Evolutionary conservation across 2,113 vertebrate genomes (phyloP), one percentile per base, ranked within the genome.

Genomic region (Hemibagrus wyckioides): DNA sequence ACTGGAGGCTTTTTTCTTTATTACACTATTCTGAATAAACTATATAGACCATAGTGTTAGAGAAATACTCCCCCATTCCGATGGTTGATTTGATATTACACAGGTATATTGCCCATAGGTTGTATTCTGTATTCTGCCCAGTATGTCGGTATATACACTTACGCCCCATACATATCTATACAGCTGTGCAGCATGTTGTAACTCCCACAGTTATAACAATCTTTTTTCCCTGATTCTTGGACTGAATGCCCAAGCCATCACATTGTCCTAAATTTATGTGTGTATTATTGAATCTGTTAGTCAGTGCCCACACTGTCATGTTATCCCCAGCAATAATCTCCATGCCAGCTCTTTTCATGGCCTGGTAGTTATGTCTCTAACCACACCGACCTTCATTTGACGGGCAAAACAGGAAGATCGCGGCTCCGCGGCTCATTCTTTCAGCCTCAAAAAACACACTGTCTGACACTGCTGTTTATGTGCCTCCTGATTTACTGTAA

Each of bases 381-480:
- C 52, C 61, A 54, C 85, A 81, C 88, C 89, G 91, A 90, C 92
- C 92, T 92, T 88, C 90, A 92, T 93, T 94, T 93, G 94, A 63
- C 86, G 89, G 91, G 48, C 33, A 93, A 94, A 94, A 93, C 94
- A 94, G 94, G 95, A 95, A 94, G 92, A 91, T 90, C 92, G 90
- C 88, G 91, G 91, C 41, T 90, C 91, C 93, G 92, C 44, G 91
- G 93, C 90, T 93, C 92, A 90, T 93, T 95, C 94, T 94, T 93
- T 84, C 63, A 93, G 93, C 94, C 94, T 94, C 94, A 94, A 95
- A 90, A 93, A 92, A 80, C 85, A 93, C 92, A 87, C 92, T 92
- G 92, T 93, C 93, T 92, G 89, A 92, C 88, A 91, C 88, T 92
- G 92, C 91, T 90, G 88, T 93, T 94, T 94, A 93, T 92, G 92